Evolutionary conservation across 2,113 vertebrate species (phyloP), one percentile per base, ranked within the genome.

Genomic region (Gallinago paraguaiae): DNA sequence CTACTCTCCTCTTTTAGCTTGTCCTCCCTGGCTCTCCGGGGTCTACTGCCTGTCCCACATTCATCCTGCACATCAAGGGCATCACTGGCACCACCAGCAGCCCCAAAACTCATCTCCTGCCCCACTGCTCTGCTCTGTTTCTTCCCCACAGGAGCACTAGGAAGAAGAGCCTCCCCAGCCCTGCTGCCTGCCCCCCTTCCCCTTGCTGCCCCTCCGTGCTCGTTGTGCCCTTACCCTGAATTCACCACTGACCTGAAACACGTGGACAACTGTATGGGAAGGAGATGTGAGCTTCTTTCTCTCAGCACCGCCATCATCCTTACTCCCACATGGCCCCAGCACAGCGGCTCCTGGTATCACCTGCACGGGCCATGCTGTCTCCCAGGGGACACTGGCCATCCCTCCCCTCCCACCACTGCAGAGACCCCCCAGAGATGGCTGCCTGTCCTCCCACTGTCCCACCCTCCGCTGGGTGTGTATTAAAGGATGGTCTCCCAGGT

Each of bases 401-500:
- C 35, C 31, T 46, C 30, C 70, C 53, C 46, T 85, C 33, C 78
- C 65, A 69, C 14, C 17, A 19, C 72, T 57, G 53, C 72, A 71
- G 43, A 92, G 74, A 86, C 39, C 39, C 12, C 41, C 41, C 41
- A 43, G 41, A 43, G 41, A 16, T 1, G 30, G 71, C 82, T 57
- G 43, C 23, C 37, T 46, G 25, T 82, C 64, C 54, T 35, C 25
- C 37, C 60, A 7, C 5, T 65, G 60, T 51, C 37, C 35, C 31
- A 2, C 31, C n/a, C 83, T 63, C 65, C 0, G 0, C 23, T 0
- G 1, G 59, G n/a, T 24, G 0, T 27, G 35, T 28, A 97, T 97
- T 97, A 97, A 97, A 97, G 70, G 74, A 86, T 2, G 7, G 10
- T 93, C 61, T 92, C 78, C 67, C 1, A 33, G 68, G 84, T 45